Evolutionary conservation across 2,797 vertebrate species (phyloP).

Genomic region (Nyctibius grandis): DNA sequence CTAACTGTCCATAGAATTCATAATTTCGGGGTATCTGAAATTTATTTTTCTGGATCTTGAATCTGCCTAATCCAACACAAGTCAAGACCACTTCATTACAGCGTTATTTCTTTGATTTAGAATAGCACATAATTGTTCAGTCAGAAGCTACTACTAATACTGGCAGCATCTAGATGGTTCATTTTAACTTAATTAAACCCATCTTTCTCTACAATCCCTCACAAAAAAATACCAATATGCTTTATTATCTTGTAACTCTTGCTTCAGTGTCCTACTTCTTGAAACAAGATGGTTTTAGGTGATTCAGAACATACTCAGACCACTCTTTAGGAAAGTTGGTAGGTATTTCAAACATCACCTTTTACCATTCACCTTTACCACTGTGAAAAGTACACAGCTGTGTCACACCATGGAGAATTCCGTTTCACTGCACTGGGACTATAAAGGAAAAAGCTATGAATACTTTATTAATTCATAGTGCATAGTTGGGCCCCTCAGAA

Average conservation of each 20-base stretch:
- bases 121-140: background rate
- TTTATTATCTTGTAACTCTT: background rate
- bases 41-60: background rate
- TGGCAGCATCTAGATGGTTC: background rate
- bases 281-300: background rate
- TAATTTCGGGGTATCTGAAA: background rate
- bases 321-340: constrained; percentile 11
- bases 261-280: background rate
- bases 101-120: background rate
- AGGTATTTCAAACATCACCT: constrained; percentile 12
- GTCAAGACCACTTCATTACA: background rate
- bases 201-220: background rate
- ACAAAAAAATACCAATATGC: background rate
- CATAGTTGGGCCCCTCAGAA: background rate
- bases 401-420: constrained; percentile 34
- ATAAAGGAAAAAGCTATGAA: constrained; percentile 28
- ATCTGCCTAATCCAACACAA: background rate
- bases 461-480: constrained; percentile 13
- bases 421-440: background rate
- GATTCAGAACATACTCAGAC: background rate
- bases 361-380: constrained; percentile 31
- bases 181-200: background rate
- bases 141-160: background rate
- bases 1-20: background rate
- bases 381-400: constrained; percentile 28